A percentile compares a stretch with the other conserved stretches of the same genome.
Evolutionary conservation across 2,888 invertebrate species (phyloP).

Genomic region (Pseudococcus longispinus): DNA sequence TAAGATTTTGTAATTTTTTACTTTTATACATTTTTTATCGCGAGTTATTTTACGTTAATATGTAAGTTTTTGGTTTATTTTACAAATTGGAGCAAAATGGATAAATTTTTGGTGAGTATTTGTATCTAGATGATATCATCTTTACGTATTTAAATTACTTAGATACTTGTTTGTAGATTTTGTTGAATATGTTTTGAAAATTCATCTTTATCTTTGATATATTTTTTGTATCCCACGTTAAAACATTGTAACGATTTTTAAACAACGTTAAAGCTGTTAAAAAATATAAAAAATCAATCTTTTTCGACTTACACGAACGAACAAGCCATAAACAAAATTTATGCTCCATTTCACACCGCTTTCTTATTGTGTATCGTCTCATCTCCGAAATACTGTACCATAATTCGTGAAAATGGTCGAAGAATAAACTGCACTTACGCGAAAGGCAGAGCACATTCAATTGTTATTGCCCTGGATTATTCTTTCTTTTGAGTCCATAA

Average conservation of each 20-base stretch:
- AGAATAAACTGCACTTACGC: background rate
- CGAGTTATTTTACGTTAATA: background rate
- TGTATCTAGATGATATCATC: background rate
- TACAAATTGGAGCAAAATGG: background rate
- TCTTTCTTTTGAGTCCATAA: constrained; percentile 9
- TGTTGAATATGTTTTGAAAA: too few species aligned
- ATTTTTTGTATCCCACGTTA: too few species aligned
- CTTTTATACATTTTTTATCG: background rate
- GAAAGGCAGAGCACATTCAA: background rate
- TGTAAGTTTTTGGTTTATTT: background rate
- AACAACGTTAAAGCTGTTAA: background rate
- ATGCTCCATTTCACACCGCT: constrained; percentile 7
- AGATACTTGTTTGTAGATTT: background rate
- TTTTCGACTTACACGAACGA: background rate
- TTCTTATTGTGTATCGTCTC: background rate
- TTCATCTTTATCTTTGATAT: too few species aligned
- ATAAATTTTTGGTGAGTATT: constrained; percentile 9
- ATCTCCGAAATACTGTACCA: background rate
- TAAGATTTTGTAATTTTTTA: background rate
- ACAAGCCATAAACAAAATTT: background rate
- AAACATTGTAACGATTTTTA: background rate
- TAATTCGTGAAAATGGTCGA: constrained; percentile 14
- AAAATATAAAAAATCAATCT: background rate
- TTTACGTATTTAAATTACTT: background rate
- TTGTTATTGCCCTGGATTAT: constrained; percentile 16